Base-by-base conservation (phyloP, 1,140 invertebrate species). In the Charaxes varanes region DNA sequence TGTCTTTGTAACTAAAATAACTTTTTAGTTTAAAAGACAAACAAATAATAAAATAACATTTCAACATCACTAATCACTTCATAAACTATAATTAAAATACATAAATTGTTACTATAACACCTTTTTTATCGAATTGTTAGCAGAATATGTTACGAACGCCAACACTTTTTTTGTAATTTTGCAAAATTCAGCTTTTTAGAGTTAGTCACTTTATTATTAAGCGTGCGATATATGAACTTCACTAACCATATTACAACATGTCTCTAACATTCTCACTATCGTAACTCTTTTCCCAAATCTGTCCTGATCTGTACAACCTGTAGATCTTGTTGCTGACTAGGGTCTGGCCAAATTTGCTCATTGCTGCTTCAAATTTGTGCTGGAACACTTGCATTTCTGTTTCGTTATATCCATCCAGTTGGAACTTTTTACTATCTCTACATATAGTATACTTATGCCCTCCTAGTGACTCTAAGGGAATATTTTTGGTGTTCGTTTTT, bases 311-410 rank as follows among this genome's bases (percentile, higher is more conserved):
- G 28, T 84, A 85, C 49, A 85, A 36, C 15, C 76, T 72, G 41
- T 85, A 85, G 31, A 85, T 66, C 53, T 83, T 83, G 57, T 82
- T 77, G 41, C 63, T 82, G 6, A 72, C 53, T 34, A 85, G 55
- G 38, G 50, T 69, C 14, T 81, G 68, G 2, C 64, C 66, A 65
- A 76, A 85, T 32, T 78, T 78, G 17, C 76, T 43, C 70, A 85
- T 85, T 5, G 79, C 79, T 17, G 79, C 81, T 68, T 85, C 84
- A 45, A 85, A 84, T 30, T 81, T 78, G 41, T 85, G 81, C 26
- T 73, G 80, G 36, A 80, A 83, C 1, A 79, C 62, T 53, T 84
- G 72, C 64, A 83, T 73, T 24, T 85, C 78, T 11, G 80, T 83
- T 37, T 84, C 78, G 53, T 82, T 80, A 46, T 83, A 85, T 14